Evolutionary conservation across 2,888 invertebrate species (phyloP), one percentile per base, ranked within the genome.

Genomic region (Catocala sponsa): DNA sequence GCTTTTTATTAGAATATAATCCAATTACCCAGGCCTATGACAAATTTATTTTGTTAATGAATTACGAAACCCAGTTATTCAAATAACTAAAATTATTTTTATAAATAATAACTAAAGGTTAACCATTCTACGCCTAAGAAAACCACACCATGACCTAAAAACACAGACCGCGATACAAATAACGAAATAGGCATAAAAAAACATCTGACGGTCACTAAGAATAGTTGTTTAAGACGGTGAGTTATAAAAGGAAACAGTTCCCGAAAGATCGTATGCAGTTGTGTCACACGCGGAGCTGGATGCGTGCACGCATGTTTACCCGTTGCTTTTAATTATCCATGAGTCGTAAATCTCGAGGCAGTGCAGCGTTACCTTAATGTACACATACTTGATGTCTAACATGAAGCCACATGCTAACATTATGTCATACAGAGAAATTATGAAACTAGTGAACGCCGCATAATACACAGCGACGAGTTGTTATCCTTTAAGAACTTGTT

Each of bases 231-330:
- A 59, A 69, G 63, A 64, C 78, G 72, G 47, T 38, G 56, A 67
- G 63, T 70, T 78, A 77, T 78, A 76, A 83, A 83, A 83, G 85
- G 83, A 83, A 84, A 84, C 79, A 74, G 80, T 82, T 83, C 80
- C 79, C 72, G 64, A 77, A 82, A 72, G 72, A 74, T 69, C 69
- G 70, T 69, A 75, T 70, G 76, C 69, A 77, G 76, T 78, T 78
- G 78, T 83, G 82, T 82, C 80, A 79, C 77, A 74, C 66, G 55
- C 63, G 55, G 68, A 59, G 63, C 68, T 63, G 57, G 72, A 68
- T 78, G 80, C 74, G 76, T 67, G 74, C 80, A 78, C 79, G 81
- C 80, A 74, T 82, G 80, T 84, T 81, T 83, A 81, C 80, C 74
- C 80, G 80, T 74, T 79, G 81, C 80, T 80, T 86, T 83, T 85